Percentiles rank a stretch among this genome's conserved stretches.
Evolutionary conservation across 1,140 invertebrate genomes (phyloP).

Genomic region (Cydia strobilella): DNA sequence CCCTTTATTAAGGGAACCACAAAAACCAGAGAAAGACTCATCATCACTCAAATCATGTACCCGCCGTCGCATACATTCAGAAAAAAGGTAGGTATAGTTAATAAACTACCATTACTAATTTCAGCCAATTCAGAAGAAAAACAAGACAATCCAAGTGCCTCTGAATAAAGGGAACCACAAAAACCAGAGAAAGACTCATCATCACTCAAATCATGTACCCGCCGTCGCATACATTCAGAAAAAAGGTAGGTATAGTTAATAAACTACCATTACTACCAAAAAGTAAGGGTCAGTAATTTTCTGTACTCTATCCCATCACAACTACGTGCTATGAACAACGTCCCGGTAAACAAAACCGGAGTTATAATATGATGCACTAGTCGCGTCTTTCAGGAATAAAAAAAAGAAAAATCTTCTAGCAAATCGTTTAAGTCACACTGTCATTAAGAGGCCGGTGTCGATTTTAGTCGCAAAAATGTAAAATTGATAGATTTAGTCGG

Average conservation of each 20-base stretch:
- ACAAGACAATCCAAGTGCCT: conserved; percentile 51
- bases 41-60: neutral
- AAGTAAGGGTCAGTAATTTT: neutral
- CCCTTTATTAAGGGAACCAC: conserved; percentile 27
- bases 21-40: neutral
- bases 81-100: neutral
- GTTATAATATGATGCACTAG: too few species aligned
- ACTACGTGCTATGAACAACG: too few species aligned
- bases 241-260: neutral
- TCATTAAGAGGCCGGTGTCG: too few species aligned
- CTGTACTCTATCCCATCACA: too few species aligned
- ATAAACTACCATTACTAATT: too few species aligned
- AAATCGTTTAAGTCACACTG: too few species aligned
- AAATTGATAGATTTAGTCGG: too few species aligned
- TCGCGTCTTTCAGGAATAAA: too few species aligned
- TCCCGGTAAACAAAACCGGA: too few species aligned
- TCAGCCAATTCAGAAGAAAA: conserved; percentile 54
- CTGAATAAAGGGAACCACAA: conserved; percentile 26
- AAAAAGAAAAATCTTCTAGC: too few species aligned
- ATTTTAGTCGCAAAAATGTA: too few species aligned
- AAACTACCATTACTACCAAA: neutral
- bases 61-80: neutral
- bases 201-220: neutral
- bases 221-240: neutral
- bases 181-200: neutral